phyloP scores from a whole-genome alignment of 1,140 invertebrate genomes.

The Homalodisca vitripennis region DNA sequence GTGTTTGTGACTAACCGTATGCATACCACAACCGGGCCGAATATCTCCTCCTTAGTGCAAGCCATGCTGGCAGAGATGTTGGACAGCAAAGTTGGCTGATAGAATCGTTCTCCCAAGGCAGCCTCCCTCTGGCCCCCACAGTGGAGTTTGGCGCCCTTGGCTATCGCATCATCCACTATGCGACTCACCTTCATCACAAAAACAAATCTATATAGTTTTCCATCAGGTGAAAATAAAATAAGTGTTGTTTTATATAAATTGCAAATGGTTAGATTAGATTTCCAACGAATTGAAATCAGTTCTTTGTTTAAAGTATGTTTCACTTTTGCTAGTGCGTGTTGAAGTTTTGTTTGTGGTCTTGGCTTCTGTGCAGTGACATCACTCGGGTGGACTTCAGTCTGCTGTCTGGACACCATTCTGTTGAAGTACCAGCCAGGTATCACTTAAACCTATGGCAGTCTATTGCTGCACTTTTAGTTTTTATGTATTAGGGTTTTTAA shows the following conservation, averaged over 20 bases:
- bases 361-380: no score
- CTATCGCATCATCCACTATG: constrained; percentile 80
- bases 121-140: constrained; percentile 70
- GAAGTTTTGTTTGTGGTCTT: no score
- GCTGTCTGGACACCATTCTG: no score
- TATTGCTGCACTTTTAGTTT: no score
- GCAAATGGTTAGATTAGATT: not conserved
- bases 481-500: no score
- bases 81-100: constrained; percentile 85
- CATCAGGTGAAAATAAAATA: not conserved
- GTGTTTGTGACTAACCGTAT: constrained; percentile 69
- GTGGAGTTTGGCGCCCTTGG: constrained; percentile 78
- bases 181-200: constrained; percentile 59
- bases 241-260: not conserved
- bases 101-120: constrained; percentile 74
- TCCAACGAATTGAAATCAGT: no score
- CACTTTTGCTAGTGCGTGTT: no score
- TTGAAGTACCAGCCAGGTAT: no score
- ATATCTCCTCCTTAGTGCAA: constrained; percentile 87
- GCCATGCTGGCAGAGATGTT: constrained; percentile 80
- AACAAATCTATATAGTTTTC: no score
- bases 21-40: constrained; percentile 90
- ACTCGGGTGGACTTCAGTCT: no score
- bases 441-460: no score
- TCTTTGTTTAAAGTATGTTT: no score